Evolutionary conservation across 2,797 vertebrate species (phyloP).

Genomic region (Siniperca undulata): DNA sequence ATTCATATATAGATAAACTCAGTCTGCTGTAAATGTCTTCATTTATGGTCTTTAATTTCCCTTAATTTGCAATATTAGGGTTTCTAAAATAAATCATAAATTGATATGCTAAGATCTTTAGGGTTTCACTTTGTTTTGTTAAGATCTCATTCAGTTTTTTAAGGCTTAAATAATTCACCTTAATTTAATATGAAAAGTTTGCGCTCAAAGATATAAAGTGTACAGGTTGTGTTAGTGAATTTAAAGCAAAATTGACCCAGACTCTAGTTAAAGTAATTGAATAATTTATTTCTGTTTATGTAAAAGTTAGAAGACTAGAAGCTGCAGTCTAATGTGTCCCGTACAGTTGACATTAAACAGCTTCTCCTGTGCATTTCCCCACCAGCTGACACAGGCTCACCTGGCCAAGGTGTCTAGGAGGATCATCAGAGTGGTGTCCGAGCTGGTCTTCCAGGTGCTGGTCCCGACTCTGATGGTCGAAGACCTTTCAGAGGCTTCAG

Average conservation of each 20-base stretch:
- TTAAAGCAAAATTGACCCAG: not conserved
- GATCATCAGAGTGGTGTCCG: not conserved
- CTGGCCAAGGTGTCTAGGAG: conserved; percentile 3
- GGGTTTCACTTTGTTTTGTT: not conserved
- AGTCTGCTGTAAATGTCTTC: not conserved
- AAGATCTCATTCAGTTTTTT: not conserved
- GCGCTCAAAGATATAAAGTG: not conserved
- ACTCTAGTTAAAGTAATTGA: not conserved
- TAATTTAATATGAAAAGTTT: not conserved
- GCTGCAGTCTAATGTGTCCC: not conserved
- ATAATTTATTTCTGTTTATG: not conserved
- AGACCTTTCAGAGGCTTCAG: not conserved
- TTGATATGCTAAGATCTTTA: not conserved
- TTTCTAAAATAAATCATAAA: not conserved
- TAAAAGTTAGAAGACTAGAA: not conserved
- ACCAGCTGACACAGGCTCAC: not conserved
- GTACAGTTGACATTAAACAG: not conserved
- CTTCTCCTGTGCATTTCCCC: not conserved
- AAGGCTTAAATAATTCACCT: not conserved
- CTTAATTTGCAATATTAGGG: not conserved
- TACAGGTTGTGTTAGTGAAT: not conserved
- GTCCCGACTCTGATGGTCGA: not conserved
- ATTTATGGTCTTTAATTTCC: not conserved
- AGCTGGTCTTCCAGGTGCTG: conserved; percentile 11
- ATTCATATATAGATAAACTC: not conserved